Conservation (phyloP, 2,113 vertebrate genomes). For the Colius striatus region DNA sequence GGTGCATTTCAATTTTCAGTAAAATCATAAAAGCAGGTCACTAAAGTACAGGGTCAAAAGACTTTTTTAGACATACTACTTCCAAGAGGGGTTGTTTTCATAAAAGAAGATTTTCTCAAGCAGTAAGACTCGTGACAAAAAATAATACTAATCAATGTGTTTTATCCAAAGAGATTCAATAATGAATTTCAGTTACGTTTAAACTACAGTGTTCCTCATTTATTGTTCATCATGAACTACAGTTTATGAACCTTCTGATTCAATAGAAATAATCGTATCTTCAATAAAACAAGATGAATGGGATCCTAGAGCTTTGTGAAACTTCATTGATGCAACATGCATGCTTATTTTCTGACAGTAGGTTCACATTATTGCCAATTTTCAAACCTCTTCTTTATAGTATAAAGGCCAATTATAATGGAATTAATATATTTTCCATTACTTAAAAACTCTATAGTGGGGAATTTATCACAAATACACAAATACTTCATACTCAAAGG, state of each 20-base stretch:
- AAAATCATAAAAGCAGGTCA: neutral
- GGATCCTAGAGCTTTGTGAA: neutral
- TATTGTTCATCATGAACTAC: neutral
- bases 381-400: neutral
- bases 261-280: neutral
- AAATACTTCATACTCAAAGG: neutral
- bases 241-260: neutral
- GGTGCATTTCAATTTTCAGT: conserved; percentile 15
- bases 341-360: neutral
- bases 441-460: neutral
- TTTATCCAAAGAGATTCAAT: neutral
- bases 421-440: neutral
- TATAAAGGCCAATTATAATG: neutral
- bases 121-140: conserved; percentile 31
- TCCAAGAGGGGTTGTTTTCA: conserved; percentile 51
- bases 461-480: neutral
- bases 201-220: neutral
- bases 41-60: neutral
- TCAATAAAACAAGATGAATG: neutral
- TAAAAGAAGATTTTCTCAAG: conserved; percentile 28
- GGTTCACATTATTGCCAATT: neutral
- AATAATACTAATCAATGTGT: conserved; percentile 11
- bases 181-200: neutral
- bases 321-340: neutral
- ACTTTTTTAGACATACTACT: conserved; percentile 12